Evolutionary conservation across 2,113 vertebrate genomes (phyloP).

Genomic region (Aphyosemion australe): DNA sequence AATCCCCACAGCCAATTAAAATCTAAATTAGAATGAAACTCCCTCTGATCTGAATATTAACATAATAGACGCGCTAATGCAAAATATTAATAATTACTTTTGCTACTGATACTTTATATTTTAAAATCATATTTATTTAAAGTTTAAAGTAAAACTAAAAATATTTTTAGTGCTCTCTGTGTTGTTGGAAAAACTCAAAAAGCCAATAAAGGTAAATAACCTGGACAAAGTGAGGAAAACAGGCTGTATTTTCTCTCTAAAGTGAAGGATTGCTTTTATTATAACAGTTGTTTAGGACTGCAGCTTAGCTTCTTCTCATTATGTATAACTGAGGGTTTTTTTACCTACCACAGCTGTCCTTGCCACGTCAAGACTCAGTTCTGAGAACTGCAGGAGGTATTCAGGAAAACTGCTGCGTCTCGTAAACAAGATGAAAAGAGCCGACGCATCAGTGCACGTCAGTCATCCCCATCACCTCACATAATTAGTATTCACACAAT

Average conservation of each 20-base stretch:
- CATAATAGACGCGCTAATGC: not conserved
- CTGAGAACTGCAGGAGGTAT: constrained; percentile 5
- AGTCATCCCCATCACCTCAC: constrained; percentile 28
- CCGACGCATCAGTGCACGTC: not conserved
- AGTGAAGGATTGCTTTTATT: not conserved
- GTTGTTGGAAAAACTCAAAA: too few relatives aligned
- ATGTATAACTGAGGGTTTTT: not conserved
- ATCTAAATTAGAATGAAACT: constrained; percentile 6
- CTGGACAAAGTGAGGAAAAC: constrained; percentile 3
- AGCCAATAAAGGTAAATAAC: not conserved
- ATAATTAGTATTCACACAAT: constrained; percentile 56
- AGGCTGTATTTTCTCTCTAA: not conserved
- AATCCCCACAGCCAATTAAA: constrained; percentile 6
- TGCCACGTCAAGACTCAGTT: not conserved
- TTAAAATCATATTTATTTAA: too few relatives aligned
- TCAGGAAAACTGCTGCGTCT: constrained; percentile 19
- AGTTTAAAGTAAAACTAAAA: too few relatives aligned
- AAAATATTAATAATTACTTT: not conserved
- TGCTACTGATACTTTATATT: not conserved
- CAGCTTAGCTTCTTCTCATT: not conserved
- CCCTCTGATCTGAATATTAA: not conserved
- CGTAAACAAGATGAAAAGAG: constrained; percentile 3
- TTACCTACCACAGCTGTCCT: not conserved
- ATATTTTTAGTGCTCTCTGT: too few relatives aligned
- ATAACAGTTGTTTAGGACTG: not conserved